Base-by-base conservation (phyloP, 92 coral and sea anemone genomes). In the Epizoanthus fatuus region DNA sequence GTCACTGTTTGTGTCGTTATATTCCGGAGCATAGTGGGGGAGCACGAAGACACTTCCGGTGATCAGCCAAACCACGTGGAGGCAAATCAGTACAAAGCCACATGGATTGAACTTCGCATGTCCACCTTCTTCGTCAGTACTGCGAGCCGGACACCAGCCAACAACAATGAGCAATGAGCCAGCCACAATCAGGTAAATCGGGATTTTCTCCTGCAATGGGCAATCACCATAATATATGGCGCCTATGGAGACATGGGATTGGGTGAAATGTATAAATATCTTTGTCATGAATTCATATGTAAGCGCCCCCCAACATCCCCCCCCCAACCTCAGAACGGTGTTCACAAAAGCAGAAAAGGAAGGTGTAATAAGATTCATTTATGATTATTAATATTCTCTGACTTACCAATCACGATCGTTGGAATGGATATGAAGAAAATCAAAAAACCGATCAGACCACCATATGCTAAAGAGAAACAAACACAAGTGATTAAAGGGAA, bases 141-240 rank as follows among this genome's bases (percentile, higher is more conserved):
- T 38, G 17, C 7, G 20, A 1, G 81, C 68, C 17, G 58, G 81
- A 44, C 81, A 75, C 19, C 69, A 75, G 2, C 81, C 56, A 13
- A 37, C 17, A 0, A 40, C 20, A 38, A 75, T 39, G 25, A 57
- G 42, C 58, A 59, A 37, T 7, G 52, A 58, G 22, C 81, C 81
- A 40, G 68, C 52, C 17, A 75, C 81, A n/a, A 75, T 75, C 53
- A 75, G 81, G 68, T 75, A 75, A 40, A 75, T 57, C 1, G 81
- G 81, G 15, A 75, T 75, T 7, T 39, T 40, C 35, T 0, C 17
- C 16, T 75, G 67, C 11, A 58, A 49, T 5, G 5, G 40, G 20
- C 81, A 75, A 19, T 57, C 54, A 37, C 60, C 10, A 39, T 57
- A 20, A 56, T 32, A 75, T 47, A 58, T 39, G 7, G 68, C 45